phyloP scores from a whole-genome alignment of 2,797 vertebrate genomes.

The Ficedula albicollis region DNA sequence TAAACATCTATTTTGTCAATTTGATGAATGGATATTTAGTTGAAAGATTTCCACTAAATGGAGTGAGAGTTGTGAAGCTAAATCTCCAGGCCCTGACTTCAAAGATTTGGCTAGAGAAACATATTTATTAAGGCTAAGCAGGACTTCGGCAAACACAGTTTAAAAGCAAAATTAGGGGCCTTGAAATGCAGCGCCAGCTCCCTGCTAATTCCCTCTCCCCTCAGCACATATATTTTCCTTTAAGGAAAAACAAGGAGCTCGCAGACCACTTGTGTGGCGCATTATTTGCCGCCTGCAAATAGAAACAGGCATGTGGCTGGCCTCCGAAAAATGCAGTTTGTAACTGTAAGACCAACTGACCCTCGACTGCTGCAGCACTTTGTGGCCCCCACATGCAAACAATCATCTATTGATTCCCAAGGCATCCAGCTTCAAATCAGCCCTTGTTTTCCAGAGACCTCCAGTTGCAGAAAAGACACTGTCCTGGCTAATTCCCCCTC shows the following conservation, averaged over 20 bases:
- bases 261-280: not conserved
- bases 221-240: slow-evolving; percentile 46
- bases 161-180: not conserved
- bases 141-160: not conserved
- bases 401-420: slow-evolving; percentile 48
- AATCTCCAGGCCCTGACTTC: not conserved
- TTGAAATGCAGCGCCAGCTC: not conserved
- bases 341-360: not conserved
- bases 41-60: not conserved
- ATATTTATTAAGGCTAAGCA: slow-evolving; percentile 1
- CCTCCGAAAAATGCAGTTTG: slow-evolving; percentile 18
- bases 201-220: not conserved
- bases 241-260: slow-evolving; percentile 25
- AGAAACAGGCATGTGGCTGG: slow-evolving; percentile 12
- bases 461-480: slow-evolving; percentile 2
- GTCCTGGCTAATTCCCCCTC: not conserved
- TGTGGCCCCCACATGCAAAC: slow-evolving; percentile 35
- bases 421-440: slow-evolving; percentile 2
- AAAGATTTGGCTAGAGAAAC: not conserved
- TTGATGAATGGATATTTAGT: not conserved
- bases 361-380: not conserved
- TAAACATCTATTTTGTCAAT: not conserved
- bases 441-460: slow-evolving; percentile 30
- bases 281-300: slow-evolving; percentile 24
- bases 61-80: not conserved